phyloP scores from a whole-genome alignment of 2,888 invertebrate genomes.

The Pandemis cinnamomeana region DNA sequence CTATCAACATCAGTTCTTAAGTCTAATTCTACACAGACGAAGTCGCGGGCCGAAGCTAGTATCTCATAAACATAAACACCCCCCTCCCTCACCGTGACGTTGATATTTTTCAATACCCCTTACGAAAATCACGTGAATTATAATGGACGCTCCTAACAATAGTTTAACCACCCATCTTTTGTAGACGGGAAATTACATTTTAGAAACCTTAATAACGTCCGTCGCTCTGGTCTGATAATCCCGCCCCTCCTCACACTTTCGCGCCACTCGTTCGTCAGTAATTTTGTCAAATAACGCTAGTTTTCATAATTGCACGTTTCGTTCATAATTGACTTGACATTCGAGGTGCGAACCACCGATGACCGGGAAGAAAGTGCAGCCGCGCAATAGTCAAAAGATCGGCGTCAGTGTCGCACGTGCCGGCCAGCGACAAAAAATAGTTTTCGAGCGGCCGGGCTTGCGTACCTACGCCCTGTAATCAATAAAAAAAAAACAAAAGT shows the following conservation, averaged over 20 bases:
- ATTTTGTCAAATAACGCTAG: slow-evolving; percentile 23
- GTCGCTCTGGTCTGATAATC: slow-evolving; percentile 38
- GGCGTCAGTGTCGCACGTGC: slow-evolving; percentile 65
- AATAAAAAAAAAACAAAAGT: neutral
- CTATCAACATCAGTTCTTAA: too few species aligned
- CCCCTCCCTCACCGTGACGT: too few species aligned
- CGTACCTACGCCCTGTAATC: neutral
- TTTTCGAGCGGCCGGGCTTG: slow-evolving; percentile 46
- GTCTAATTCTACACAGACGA: too few species aligned
- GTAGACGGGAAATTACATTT: slow-evolving; percentile 22
- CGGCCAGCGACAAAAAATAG: slow-evolving; percentile 59
- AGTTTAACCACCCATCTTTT: neutral
- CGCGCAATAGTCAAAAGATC: slow-evolving; percentile 67
- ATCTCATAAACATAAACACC: too few species aligned
- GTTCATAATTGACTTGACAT: slow-evolving; percentile 37
- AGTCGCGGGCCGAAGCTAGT: too few species aligned
- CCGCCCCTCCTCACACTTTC: slow-evolving; percentile 21
- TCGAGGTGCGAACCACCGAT: slow-evolving; percentile 13
- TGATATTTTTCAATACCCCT: too few species aligned
- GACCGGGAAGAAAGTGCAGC: slow-evolving; percentile 45
- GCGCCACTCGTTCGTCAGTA: neutral
- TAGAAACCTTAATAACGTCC: slow-evolving; percentile 26
- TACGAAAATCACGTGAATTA: neutral
- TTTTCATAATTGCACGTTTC: slow-evolving; percentile 35
- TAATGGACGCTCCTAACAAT: neutral